A percentile compares a stretch with the other conserved stretches of the same genome.
These are phyloP conservation scores for Geophilus truncorum DNA, from an alignment of 2,888 invertebrate genomes.

Conservation along the genomic window DNA sequence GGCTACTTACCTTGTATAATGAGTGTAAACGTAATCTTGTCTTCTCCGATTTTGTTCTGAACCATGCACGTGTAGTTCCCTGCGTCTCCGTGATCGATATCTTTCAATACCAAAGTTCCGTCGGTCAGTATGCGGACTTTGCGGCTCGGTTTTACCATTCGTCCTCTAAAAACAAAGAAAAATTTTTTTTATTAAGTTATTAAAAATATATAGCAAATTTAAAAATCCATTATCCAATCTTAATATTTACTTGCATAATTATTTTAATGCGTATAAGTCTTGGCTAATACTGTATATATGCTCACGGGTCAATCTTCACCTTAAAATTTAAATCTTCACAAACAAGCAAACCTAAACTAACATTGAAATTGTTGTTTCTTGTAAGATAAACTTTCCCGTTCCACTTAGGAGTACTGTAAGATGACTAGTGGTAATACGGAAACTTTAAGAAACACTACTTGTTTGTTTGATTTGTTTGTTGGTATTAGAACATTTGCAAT, in stretches of 20 bases:
- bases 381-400: no score
- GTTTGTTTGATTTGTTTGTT: no score
- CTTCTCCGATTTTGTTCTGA: constrained; percentile 86
- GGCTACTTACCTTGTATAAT: constrained; percentile 66
- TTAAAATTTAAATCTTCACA: no score
- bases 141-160: neutral
- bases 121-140: constrained; percentile 73
- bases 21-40: constrained; percentile 82
- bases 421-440: no score
- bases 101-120: constrained; percentile 84
- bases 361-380: no score
- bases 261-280: no score
- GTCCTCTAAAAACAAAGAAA: neutral
- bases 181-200: neutral
- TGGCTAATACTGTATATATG: no score
- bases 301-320: no score
- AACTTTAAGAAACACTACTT: no score
- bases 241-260: neutral
- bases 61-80: constrained; percentile 92
- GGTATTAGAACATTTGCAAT: no score
- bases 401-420: no score
- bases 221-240: neutral
- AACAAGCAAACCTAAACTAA: no score
- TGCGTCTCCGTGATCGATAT: constrained; percentile 81
- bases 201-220: neutral